phyloP scores from a whole-genome alignment of 2,888 invertebrate species.

The Folsomia candida region DNA sequence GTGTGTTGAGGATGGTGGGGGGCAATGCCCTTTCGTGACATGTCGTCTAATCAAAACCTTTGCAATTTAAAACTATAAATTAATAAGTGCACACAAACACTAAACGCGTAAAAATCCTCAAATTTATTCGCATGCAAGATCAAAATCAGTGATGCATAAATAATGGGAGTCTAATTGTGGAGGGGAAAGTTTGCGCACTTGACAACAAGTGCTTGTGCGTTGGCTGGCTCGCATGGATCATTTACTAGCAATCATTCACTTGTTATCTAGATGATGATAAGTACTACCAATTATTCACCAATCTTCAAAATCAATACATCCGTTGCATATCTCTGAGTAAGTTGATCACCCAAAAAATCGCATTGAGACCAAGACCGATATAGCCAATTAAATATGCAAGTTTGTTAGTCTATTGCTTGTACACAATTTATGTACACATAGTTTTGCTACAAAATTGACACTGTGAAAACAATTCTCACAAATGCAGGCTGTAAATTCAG shows the following conservation, averaged over 20 bases:
- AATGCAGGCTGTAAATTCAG: too few species aligned
- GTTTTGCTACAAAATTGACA: too few species aligned
- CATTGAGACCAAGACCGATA: too few species aligned
- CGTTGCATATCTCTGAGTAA: too few species aligned
- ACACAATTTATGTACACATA: too few species aligned
- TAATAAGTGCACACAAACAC: neutral
- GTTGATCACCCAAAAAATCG: too few species aligned
- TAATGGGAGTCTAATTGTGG: neutral
- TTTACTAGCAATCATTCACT: neutral
- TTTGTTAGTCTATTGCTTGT: too few species aligned
- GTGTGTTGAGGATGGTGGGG: neutral
- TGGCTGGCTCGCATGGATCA: too few species aligned
- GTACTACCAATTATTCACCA: too few species aligned
- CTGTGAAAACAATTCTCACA: too few species aligned
- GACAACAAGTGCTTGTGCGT: neutral
- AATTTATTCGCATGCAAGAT: neutral
- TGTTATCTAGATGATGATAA: too few species aligned
- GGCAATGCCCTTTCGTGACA: neutral
- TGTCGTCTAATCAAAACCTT: neutral
- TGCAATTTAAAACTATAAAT: neutral
- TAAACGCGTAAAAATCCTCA: neutral
- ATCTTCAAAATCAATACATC: neutral
- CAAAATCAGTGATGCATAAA: neutral
- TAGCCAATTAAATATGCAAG: too few species aligned
- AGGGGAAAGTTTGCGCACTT: neutral